phyloP scores from a whole-genome alignment of 2,113 vertebrate species.

The Paradisaea rubra region DNA sequence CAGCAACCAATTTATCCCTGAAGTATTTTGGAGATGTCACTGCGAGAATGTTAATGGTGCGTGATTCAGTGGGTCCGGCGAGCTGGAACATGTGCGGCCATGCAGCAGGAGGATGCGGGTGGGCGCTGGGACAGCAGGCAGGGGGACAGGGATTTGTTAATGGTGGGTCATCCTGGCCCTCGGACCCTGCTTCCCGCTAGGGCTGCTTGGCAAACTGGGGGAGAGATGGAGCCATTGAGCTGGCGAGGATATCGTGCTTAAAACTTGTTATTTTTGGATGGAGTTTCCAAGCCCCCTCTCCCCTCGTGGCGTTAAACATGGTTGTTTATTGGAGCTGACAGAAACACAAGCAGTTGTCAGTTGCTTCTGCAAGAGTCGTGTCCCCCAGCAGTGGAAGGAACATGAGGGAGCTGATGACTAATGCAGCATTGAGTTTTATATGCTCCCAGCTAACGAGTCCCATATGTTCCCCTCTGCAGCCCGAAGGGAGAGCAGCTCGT shows the following conservation, averaged over 20 bases:
- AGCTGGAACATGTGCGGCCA: not conserved
- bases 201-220: not conserved
- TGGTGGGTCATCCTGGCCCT: rapidly evolving
- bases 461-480: not conserved
- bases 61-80: not conserved
- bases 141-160: not conserved
- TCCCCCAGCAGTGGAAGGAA: constrained; percentile 15
- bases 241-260: not conserved
- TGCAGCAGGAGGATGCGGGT: rapidly evolving
- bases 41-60: not conserved
- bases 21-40: constrained; percentile 25
- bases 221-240: not conserved
- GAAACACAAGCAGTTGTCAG: constrained; percentile 27
- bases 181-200: not conserved
- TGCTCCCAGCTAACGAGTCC: constrained; percentile 28
- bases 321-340: constrained; percentile 50
- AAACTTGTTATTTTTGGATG: not conserved
- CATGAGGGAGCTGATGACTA: constrained; percentile 8
- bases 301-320: not conserved
- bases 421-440: not conserved
- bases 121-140: not conserved
- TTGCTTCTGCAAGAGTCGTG: not conserved
- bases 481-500: rapidly evolving
- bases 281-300: not conserved
- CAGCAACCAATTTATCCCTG: constrained; percentile 45